These are phyloP conservation scores for Pseudopodoces humilis DNA, from an alignment of 2,113 vertebrate genomes.

Conservation along the genomic window DNA sequence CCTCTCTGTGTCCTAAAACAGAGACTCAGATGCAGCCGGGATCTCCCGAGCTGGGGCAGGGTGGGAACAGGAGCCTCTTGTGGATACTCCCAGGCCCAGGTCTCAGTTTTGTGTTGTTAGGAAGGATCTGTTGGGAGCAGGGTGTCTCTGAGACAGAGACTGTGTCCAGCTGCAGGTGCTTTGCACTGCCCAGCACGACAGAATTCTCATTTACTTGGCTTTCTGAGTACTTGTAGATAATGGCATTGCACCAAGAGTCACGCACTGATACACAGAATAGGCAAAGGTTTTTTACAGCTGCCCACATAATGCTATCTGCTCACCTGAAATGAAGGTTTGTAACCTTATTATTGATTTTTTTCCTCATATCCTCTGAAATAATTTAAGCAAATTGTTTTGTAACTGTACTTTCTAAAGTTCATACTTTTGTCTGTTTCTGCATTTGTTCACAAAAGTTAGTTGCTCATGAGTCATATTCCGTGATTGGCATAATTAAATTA, in stretches of 20 bases:
- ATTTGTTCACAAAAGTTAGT: background rate
- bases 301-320: background rate
- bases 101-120: background rate
- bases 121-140: accelerated
- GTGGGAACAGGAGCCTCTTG: background rate
- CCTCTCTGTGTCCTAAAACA: background rate
- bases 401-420: background rate
- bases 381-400: background rate
- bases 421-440: background rate
- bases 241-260: too few relatives aligned
- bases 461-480: background rate
- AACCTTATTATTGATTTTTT: background rate
- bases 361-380: background rate
- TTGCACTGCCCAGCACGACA: background rate
- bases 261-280: too few relatives aligned
- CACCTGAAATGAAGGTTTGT: background rate
- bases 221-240: background rate
- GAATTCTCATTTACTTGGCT: background rate
- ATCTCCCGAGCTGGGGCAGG: background rate
- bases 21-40: background rate
- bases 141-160: background rate
- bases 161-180: background rate
- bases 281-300: background rate
- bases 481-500: background rate
- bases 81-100: accelerated